Conservation (phyloP, 2,888 invertebrate species). For the Dolichomitus sp. region DNA sequence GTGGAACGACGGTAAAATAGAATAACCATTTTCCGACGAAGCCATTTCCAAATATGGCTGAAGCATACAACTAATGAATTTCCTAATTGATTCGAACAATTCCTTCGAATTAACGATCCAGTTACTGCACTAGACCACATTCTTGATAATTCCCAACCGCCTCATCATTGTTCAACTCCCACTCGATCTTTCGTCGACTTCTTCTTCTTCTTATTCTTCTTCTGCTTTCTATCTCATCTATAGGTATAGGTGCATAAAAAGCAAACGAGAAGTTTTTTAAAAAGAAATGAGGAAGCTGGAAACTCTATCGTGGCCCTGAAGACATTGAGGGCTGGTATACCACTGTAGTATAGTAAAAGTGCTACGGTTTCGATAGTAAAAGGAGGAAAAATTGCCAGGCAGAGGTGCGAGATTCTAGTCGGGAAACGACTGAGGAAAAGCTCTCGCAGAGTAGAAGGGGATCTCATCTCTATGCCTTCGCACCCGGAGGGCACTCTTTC, state of each 20-base stretch:
- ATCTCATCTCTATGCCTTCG: constrained; percentile 25
- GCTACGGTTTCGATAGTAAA: constrained; percentile 19
- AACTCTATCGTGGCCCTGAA: constrained; percentile 7
- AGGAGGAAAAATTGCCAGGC: neutral
- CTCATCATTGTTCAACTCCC: neutral
- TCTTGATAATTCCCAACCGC: neutral
- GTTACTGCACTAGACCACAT: neutral
- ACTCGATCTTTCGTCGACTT: neutral
- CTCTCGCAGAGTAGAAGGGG: neutral
- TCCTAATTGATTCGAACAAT: neutral
- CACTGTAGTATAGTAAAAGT: constrained; percentile 1
- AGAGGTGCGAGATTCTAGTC: neutral
- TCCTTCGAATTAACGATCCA: neutral
- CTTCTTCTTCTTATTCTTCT: neutral
- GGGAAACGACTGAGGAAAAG: constrained; percentile 1
- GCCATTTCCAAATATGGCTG: neutral
- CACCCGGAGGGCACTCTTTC: constrained; percentile 26
- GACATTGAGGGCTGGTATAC: neutral
- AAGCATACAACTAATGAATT: neutral
- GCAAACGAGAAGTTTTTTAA: neutral
- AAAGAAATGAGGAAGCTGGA: constrained; percentile 4
- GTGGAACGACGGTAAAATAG: neutral
- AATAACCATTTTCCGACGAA: neutral
- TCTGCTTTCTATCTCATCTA: neutral
- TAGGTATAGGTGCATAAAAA: neutral